phyloP scores from a whole-genome alignment of 2,888 invertebrate genomes.

The Aplocera efformata region DNA sequence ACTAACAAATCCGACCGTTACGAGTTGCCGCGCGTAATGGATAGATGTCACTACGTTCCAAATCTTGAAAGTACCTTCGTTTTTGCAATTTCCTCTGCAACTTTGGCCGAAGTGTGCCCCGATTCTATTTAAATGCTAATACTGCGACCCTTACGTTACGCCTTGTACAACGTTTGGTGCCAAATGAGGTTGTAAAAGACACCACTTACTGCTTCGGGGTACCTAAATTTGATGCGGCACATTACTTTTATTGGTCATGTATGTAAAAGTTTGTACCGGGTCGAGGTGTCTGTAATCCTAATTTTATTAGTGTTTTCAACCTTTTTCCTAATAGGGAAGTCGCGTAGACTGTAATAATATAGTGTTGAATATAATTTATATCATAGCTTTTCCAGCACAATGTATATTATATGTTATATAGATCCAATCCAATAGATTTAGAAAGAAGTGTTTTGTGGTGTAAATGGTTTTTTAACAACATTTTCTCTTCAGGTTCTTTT shows the following conservation, averaged over 20 bases:
- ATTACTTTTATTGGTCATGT: constrained; percentile 31
- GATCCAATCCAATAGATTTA: too few species aligned
- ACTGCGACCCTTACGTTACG: constrained; percentile 38
- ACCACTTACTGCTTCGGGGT: constrained; percentile 28
- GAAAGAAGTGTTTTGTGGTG: too few species aligned
- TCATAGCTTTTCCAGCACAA: too few species aligned
- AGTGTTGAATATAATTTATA: too few species aligned
- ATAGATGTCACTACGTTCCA: constrained; percentile 21
- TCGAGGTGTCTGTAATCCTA: constrained; percentile 22
- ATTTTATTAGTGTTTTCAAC: constrained; percentile 23
- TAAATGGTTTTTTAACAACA: too few species aligned
- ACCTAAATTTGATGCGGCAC: constrained; percentile 26
- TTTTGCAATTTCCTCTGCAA: constrained; percentile 20
- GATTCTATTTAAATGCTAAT: constrained; percentile 54
- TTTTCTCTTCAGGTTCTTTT: too few species aligned
- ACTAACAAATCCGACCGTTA: constrained; percentile 9
- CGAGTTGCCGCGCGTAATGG: constrained; percentile 11
- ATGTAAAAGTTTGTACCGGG: constrained; percentile 26
- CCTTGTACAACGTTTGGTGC: constrained; percentile 24
- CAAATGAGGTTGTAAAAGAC: constrained; percentile 32
- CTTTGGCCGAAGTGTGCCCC: constrained; percentile 22
- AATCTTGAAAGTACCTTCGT: constrained; percentile 8
- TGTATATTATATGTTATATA: too few species aligned
- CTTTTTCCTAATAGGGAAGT: constrained; percentile 19
- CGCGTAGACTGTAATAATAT: constrained; percentile 11